Percentiles rank a stretch among this genome's conserved stretches.
Conservation (phyloP, 2,888 invertebrate species). For the Noctua pronuba region DNA sequence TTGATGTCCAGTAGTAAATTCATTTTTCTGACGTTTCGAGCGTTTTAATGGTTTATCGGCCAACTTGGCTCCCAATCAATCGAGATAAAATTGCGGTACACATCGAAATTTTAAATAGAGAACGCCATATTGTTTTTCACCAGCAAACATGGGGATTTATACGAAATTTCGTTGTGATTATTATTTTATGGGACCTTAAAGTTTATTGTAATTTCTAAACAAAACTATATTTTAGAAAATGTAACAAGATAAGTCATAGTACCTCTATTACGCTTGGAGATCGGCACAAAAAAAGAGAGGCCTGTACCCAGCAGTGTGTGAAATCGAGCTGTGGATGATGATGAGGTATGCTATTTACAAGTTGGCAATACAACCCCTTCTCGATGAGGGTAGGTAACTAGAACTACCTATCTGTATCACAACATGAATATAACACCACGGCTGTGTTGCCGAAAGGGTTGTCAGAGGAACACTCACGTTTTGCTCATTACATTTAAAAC, state of each 20-base stretch:
- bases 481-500: not conserved
- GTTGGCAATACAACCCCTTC: not conserved
- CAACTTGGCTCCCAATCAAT: slow-evolving; percentile 24
- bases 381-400: not conserved
- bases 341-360: not conserved
- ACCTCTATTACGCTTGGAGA: not conserved
- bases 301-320: not conserved
- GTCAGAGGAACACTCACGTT: not conserved
- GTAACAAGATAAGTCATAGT: not conserved
- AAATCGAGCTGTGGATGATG: not conserved
- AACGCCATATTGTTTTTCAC: not conserved
- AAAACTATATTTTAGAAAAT: not conserved
- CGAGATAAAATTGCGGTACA: slow-evolving; percentile 27
- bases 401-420: not conserved
- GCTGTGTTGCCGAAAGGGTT: not conserved
- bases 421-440: not conserved
- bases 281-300: not conserved
- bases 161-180: not conserved
- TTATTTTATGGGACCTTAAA: not conserved
- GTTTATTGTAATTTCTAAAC: not conserved
- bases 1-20: not conserved
- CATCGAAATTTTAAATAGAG: slow-evolving; percentile 28
- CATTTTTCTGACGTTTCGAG: slow-evolving; percentile 12
- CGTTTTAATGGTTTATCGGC: slow-evolving; percentile 15
- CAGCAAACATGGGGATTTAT: not conserved